phyloP scores from a whole-genome alignment of 2,888 invertebrate genomes.

The Pterostichus niger region DNA sequence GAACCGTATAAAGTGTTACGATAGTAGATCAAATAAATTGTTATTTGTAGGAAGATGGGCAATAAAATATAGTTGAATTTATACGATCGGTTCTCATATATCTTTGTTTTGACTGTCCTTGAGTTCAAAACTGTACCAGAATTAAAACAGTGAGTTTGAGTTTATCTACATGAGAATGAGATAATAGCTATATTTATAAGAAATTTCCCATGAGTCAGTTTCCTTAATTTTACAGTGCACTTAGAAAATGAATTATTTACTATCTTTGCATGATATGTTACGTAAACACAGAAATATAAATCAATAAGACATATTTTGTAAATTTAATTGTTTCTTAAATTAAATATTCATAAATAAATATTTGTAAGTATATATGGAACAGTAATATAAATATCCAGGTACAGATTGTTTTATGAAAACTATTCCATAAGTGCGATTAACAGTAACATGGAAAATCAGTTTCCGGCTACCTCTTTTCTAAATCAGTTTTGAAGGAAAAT shows the following conservation, averaged over 20 bases:
- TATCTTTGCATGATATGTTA: constrained; percentile 4
- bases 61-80: constrained; percentile 30
- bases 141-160: neutral
- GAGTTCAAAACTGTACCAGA: neutral
- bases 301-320: too few relatives aligned
- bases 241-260: constrained; percentile 13
- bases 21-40: constrained; percentile 26
- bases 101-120: neutral
- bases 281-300: neutral
- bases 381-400: too few relatives aligned
- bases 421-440: too few relatives aligned
- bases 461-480: too few relatives aligned
- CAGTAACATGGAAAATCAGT: too few relatives aligned
- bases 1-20: constrained; percentile 7
- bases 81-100: constrained; percentile 2
- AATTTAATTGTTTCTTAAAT: too few relatives aligned
- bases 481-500: too few relatives aligned
- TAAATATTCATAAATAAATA: too few relatives aligned
- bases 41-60: constrained; percentile 9
- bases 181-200: constrained; percentile 33
- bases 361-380: too few relatives aligned
- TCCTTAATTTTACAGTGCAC: neutral
- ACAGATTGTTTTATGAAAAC: too few relatives aligned
- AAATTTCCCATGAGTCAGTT: constrained; percentile 7
- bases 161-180: neutral